Base-by-base conservation (phyloP, 2,113 vertebrate genomes). In the Serinus canaria region DNA sequence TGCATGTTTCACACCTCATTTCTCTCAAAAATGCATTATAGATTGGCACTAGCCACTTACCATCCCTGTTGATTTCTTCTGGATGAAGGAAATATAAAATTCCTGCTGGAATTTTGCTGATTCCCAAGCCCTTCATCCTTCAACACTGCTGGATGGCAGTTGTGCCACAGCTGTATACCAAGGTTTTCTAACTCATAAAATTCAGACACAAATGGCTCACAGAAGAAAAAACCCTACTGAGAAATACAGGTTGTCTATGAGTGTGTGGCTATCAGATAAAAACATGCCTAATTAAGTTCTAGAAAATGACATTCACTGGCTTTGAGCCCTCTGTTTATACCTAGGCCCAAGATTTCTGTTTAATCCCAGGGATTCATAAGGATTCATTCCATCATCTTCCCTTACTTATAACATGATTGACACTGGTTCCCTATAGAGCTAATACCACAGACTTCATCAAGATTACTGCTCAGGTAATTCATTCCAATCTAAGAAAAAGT, bases 161-260 rank as follows among this genome's bases (percentile, higher is more conserved):
- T 74, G 39, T 74, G 39, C 37, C 64, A 50, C 25, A 92, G 58
- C 44, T 83, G 66, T 35, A 85, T 35, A 88, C 41, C 37, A 75
- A 67, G 39, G 73, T 89, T 87, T 95, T 84, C 83, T 79, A 87
- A 25, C 25, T 39, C 47, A 43, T 37, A 35, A 44, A 58, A 86
- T 86, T 59, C 68, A 80, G 52, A 60, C 31, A 63, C 1, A 3
- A 89, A 86, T 83, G 56, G 41, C 64, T 90, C 69, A 79, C 30
- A 52, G 76, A 44, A 94, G 79, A 94, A 74, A 92, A 96, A 92
- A 72, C 4, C 27, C 83, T 74, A 67, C 68, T 59, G 79, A 95
- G 75, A 93, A 93, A 89, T 75, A 74, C 2, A 25, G 31, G 30
- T 81, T 87, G 52, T 56, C 37, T 64, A 1, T 49, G 27, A 53